Evolutionary conservation across 2,113 vertebrate genomes (phyloP), one percentile per base, ranked within the genome.

Genomic region (Callorhinus ursinus): DNA sequence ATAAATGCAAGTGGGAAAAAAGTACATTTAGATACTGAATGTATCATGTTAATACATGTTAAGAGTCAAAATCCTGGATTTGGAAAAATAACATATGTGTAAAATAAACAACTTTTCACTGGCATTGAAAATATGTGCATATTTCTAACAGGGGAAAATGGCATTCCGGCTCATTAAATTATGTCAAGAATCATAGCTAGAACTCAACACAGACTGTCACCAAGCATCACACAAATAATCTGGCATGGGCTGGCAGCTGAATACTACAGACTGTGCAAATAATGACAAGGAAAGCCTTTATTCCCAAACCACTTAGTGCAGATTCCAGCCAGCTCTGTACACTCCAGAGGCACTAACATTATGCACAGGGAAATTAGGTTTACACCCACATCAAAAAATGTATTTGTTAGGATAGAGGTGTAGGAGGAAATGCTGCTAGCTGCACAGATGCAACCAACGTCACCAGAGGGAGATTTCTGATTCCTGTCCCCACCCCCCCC

Each of bases 151-250:
- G n/a, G 24, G 86, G 80, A 97, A 97, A 80, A 93, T 88, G 96
- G 89, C 77, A 96, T 94, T 89, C 90, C 28, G 96, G 85, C 96
- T 98, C 93, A 98, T 98, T 98, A 98, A 98, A 94, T 86, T 97
- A 96, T 86, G 94, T 93, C 97, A 97, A 97, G 93, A 95, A 97
- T 97, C 95, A 96, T 94, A 94, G 93, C 96, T 95, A 77, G 95
- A 95, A 77, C 88, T 98, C 97, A 96, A 97, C 97, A 97, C 90
- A 83, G 77, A 94, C 97, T 97, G 85, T 97, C 85, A 95, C 55
- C 90, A 49, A 14, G n/a, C 85, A 96, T 96, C 93, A 87, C 67
- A 97, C 90, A 98, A 97, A 98, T 97, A 97, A 91, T 96, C 83
- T 84, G 79, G 97, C 97, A 94, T 76, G 95, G 97, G 96, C 28